phyloP scores from a whole-genome alignment of 1,140 invertebrate genomes.

The Hylaeus anthracinus region DNA sequence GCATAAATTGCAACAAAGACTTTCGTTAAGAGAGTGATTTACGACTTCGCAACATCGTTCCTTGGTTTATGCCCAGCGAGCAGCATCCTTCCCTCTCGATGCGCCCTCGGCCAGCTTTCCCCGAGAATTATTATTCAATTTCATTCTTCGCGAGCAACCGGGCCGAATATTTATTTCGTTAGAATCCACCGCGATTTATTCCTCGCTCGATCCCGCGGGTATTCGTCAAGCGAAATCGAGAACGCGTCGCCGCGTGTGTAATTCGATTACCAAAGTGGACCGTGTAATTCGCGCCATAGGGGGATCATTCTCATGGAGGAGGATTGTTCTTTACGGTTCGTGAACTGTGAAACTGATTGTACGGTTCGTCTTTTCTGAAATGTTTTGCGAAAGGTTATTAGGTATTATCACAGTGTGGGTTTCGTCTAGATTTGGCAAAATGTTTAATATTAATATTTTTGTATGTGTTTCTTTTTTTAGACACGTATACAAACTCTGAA shows the following conservation, averaged over 20 bases:
- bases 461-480: too few relatives aligned
- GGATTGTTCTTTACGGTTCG: too few relatives aligned
- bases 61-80: slow-evolving; percentile 23
- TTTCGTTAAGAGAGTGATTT: slow-evolving; percentile 79
- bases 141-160: neutral
- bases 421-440: too few relatives aligned
- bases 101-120: neutral
- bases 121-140: slow-evolving; percentile 58
- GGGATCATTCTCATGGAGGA: neutral
- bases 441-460: too few relatives aligned
- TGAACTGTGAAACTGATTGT: too few relatives aligned
- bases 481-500: too few relatives aligned
- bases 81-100: slow-evolving; percentile 1
- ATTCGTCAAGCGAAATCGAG: neutral
- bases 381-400: too few relatives aligned
- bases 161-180: slow-evolving; percentile 20
- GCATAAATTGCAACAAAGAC: slow-evolving; percentile 80
- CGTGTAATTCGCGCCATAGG: neutral
- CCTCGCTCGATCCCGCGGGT: too few relatives aligned
- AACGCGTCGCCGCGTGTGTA: neutral
- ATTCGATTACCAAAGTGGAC: neutral
- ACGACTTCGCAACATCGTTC: slow-evolving; percentile 60
- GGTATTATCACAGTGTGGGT: too few relatives aligned
- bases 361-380: too few relatives aligned
- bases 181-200: slow-evolving; percentile 5